A percentile compares a stretch with the other conserved stretches of the same genome.
These are phyloP conservation scores for Pteropus rufus DNA, from an alignment of 2,797 vertebrate genomes.

Conservation along the genomic window DNA sequence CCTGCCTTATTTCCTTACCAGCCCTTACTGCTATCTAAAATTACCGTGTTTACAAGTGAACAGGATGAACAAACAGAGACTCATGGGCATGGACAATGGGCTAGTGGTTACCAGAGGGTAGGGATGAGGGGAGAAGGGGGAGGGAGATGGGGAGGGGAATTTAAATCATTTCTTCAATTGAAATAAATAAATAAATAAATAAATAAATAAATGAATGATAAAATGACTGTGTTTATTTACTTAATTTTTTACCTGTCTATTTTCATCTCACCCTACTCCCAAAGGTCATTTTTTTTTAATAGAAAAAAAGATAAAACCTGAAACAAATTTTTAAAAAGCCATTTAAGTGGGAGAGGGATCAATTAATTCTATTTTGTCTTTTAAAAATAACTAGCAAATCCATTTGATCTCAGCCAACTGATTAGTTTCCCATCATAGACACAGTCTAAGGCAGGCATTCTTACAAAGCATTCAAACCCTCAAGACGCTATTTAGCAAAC, in stretches of 20 bases:
- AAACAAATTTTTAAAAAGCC: neutral
- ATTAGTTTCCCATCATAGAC: neutral
- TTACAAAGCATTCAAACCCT: neutral
- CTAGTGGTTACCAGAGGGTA: too few relatives aligned
- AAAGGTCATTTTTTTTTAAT: neutral
- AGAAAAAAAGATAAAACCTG: neutral
- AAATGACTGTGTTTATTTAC: neutral
- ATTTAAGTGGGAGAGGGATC: neutral
- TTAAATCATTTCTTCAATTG: too few relatives aligned
- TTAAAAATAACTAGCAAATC: neutral
- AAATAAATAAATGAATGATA: neutral
- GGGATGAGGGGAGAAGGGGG: too few relatives aligned
- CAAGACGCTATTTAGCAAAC: slow-evolving; percentile 24
- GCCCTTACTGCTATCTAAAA: neutral
- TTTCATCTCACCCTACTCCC: neutral
- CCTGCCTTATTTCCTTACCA: neutral
- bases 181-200: too few relatives aligned
- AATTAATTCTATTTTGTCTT: neutral
- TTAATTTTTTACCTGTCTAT: neutral
- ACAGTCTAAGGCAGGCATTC: neutral
- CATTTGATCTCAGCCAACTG: neutral
- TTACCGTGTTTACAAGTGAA: neutral
- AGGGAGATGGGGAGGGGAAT: too few relatives aligned
- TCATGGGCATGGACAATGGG: too few relatives aligned
- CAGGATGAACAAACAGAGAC: too few relatives aligned